Evolutionary conservation across 2,888 invertebrate genomes (phyloP), one percentile per base, ranked within the genome.

Genomic region (Beris chalybata): DNA sequence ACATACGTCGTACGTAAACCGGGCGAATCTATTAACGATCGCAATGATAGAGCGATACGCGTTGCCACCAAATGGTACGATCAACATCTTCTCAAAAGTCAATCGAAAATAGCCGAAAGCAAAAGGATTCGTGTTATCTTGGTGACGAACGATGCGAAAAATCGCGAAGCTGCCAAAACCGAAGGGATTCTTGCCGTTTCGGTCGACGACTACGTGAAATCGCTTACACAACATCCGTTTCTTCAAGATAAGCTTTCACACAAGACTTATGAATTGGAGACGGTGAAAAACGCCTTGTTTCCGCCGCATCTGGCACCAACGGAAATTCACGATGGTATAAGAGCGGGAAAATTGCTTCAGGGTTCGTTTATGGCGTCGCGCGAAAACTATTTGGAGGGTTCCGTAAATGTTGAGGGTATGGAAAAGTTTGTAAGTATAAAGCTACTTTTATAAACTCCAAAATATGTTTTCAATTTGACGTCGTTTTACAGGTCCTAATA

Each of bases 311-410:
- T 94, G 67, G 87, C 92, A 0, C 87, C 91, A 1, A 82, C 85
- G 0, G 88, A 91, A 76, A 84, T 97, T 15, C 90, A 94, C 68
- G 83, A 85, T 0, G 95, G 95, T 0, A 86, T 97, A 52, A 89
- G 91, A 74, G 85, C 83, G 69, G 93, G 92, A 1, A 86, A 84
- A 71, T 81, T 92, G 5, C 77, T 89, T 48, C 95, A 92, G 76
- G 97, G 96, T 0, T 86, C 89, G 0, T 93, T 92, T 76, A 84
- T 87, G 75, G 92, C 95, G 0, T 95, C 95, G 0, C 84, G 93
- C 61, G 96, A 97, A 75, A 99, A 98, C 80, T 97, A 92, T 77
- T 83, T 97, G 12, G 98, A 99, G 81, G 98, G 95, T 9, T 88
- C 85, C 69, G 93, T 94, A 7, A 89, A 86, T 77, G 88, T 94